These are phyloP conservation scores for Plagiodera versicolora DNA, from an alignment of 2,888 invertebrate species.

Conservation along the genomic window DNA sequence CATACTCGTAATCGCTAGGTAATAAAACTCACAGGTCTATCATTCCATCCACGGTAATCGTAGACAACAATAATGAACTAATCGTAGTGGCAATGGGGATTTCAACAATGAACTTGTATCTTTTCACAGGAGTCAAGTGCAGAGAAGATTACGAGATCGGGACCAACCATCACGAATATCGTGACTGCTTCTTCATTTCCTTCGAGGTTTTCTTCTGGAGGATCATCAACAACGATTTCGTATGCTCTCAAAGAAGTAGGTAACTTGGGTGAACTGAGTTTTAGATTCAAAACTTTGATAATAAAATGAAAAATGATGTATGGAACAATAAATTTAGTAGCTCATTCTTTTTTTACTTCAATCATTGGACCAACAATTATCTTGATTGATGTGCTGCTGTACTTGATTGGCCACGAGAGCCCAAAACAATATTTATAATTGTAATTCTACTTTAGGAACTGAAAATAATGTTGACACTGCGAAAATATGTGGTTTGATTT, in stretches of 20 bases:
- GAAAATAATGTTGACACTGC: too few species aligned
- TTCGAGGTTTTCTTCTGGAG: background rate
- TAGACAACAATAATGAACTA: slow-evolving; percentile 6
- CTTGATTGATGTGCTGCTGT: too few species aligned
- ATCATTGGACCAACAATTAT: too few species aligned
- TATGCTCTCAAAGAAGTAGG: slow-evolving; percentile 23
- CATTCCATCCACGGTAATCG: background rate
- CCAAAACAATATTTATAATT: too few species aligned
- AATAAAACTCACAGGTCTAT: background rate
- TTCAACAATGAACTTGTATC: slow-evolving; percentile 38
- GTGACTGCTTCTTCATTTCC: slow-evolving; percentile 35
- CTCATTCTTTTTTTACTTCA: too few species aligned
- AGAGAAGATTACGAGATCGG: slow-evolving; percentile 19
- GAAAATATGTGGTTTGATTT: too few species aligned
- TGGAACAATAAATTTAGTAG: too few species aligned
- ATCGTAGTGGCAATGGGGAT: slow-evolving; percentile 10
- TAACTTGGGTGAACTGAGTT: background rate
- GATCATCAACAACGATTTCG: background rate
- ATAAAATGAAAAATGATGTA: too few species aligned
- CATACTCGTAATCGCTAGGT: too few species aligned
- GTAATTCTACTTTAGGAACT: too few species aligned
- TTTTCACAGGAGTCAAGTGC: slow-evolving; percentile 46
- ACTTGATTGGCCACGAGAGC: too few species aligned
- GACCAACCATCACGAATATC: slow-evolving; percentile 38
- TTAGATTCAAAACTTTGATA: too few species aligned